Conservation (phyloP, 2,888 invertebrate genomes). For the Campaea margaritaria region DNA sequence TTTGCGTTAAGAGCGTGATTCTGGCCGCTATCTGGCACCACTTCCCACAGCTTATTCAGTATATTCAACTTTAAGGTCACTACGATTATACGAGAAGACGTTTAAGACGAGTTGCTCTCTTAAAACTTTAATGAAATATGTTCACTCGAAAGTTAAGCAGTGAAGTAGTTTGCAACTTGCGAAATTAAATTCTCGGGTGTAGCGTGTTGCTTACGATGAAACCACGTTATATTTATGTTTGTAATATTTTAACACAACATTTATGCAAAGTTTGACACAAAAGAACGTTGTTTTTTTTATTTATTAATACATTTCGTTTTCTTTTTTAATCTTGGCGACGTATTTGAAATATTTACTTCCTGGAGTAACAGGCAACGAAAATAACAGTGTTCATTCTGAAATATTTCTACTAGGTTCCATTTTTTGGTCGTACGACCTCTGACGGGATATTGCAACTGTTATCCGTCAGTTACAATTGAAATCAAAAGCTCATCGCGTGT, state of each 20-base stretch:
- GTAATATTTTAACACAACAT: not conserved
- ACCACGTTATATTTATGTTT: not conserved
- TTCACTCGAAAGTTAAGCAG: constrained; percentile 52
- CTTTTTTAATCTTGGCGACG: too few relatives aligned
- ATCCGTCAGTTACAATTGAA: too few relatives aligned
- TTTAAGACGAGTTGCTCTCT: constrained; percentile 49
- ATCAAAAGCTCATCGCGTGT: too few relatives aligned
- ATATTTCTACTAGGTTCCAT: too few relatives aligned
- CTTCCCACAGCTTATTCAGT: constrained; percentile 43
- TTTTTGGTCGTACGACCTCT: too few relatives aligned
- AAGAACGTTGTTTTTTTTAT: too few relatives aligned
- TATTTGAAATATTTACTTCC: too few relatives aligned
- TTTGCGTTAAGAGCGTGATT: constrained; percentile 52
- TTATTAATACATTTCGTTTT: too few relatives aligned
- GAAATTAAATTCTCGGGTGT: constrained; percentile 48
- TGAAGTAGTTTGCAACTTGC: constrained; percentile 43
- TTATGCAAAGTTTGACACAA: too few relatives aligned
- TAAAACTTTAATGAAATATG: constrained; percentile 64
- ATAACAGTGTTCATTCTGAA: too few relatives aligned
- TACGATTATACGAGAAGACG: constrained; percentile 56
- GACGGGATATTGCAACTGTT: too few relatives aligned
- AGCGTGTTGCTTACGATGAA: constrained; percentile 29
- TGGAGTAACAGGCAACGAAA: too few relatives aligned
- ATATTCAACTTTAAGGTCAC: constrained; percentile 53
- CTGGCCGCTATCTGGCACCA: constrained; percentile 48